Base-by-base conservation (phyloP, 2,797 vertebrate species). In the Danio albolineatus region DNA sequence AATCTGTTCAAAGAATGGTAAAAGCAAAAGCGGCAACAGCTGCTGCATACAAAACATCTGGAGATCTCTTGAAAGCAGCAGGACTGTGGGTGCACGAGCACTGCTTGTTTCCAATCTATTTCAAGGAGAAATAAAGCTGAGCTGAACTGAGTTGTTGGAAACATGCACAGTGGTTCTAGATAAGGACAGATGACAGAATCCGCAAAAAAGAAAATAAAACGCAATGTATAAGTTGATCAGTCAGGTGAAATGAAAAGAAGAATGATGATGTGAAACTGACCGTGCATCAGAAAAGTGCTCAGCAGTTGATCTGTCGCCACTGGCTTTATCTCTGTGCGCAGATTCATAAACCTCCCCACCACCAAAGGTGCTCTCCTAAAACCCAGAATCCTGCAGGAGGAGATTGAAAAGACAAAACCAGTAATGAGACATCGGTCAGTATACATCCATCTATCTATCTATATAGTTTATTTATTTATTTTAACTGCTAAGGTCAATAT, bases 281-380 rank as follows among this genome's bases (percentile, higher is more conserved):
- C 97, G 85, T 97, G 93, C 78, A 93, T 94, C 72, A 99, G 92
- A 90, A 99, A 99, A 49, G 98, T 99, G 89, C 96, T 95, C 79
- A 98, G 90, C 74, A 99, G 93, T 89, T 98, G 97, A 87, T 99
- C 98, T 0, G 96, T 97, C 82, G 98, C 97, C 80, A 99, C 95
- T 0, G 97, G 96, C 86, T 98, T 99, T 84, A 99, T 95, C 88
- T 99, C 98, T 0, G 95, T 96, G 46, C 95, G 95, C 65, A 99
- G 94, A 89, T 98, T 99, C 86, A 99, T 90, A 82, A 94, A 95
- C 80, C 98, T 94, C 78, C 98, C 98, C 41, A 98, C 94, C 78
- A 98, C 98, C 46, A 99, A 89, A 0, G 98, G 98, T 0, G 98
- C 98, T 86, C 98, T 95, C 77, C 96, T 95, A 89, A 98, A 99